Evolutionary conservation across 2,888 invertebrate genomes (phyloP), one percentile per base, ranked within the genome.

Genomic region (Leucophenga maculata): DNA sequence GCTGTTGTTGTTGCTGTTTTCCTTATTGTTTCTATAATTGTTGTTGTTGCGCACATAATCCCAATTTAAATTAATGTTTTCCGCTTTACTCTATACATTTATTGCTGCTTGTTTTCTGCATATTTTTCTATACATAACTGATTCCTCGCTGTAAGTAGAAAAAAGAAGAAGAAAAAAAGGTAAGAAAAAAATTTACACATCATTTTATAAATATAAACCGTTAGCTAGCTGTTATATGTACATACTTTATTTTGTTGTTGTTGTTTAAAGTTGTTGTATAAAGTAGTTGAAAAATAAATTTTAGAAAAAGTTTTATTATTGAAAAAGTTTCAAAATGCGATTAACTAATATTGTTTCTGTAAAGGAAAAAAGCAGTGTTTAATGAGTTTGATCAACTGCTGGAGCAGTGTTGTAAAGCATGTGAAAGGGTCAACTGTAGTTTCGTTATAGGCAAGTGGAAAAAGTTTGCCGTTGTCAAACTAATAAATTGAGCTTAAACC

Each of bases 261-360:
- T 46, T 62, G 14, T 46, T 2, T 4, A 50, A 50, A 50, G 16
- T 16, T 50, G 14, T 18, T 16, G n/a, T 16, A 50, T 11, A 39
- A 39, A 39, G 9, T 39, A 55, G 55, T 26, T 22, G 55, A 32
- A 60, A 64, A 46, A 46, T 18, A 14, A 4, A 14, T 48, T 22
- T 39, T 64, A 22, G 26, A 64, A 77, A 80, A 80, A 80, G 76
- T 80, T 80, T n/a, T 80, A 76, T 80, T 80, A 80, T 80, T 80
- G 83, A 83, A 80, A 80, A 80, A 80, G 83, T 80, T 80, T 22
- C 70, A 74, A 83, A 80, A 80, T 83, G 82, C 83, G 80, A 83
- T 80, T 80, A 80, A 78, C 62, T 46, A n/a, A 13, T 22, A 50
- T 50, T 11, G 50, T 8, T 16, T 6, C 50, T 16, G 2, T 50